phyloP scores from a whole-genome alignment of 2,888 invertebrate species.

The Chironomus tentans region DNA sequence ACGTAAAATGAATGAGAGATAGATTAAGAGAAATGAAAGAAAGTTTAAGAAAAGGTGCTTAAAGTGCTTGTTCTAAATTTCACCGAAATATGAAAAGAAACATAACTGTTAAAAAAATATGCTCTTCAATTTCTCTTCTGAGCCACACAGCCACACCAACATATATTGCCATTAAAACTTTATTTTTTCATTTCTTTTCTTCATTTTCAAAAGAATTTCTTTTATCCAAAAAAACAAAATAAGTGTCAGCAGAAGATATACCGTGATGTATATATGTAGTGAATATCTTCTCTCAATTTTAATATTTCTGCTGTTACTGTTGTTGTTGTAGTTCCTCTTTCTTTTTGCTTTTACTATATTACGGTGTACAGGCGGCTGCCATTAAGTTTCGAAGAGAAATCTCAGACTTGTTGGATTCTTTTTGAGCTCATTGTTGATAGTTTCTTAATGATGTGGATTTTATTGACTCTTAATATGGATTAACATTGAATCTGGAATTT shows the following conservation, averaged over 20 bases:
- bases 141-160: background rate
- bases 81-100: slow-evolving; percentile 9
- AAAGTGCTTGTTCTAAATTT: slow-evolving; percentile 8
- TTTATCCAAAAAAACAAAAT: background rate
- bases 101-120: slow-evolving; percentile 1
- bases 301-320: background rate
- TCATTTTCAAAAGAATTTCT: background rate
- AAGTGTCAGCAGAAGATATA: background rate
- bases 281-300: too few species aligned
- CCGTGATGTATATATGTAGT: background rate
- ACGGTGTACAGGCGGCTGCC: background rate
- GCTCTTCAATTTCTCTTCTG: slow-evolving; percentile 3
- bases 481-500: too few species aligned
- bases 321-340: background rate
- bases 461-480: too few species aligned
- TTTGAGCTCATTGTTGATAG: too few species aligned
- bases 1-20: background rate
- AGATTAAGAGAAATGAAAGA: slow-evolving; percentile 13
- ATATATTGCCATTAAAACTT: background rate
- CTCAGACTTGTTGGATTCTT: too few species aligned
- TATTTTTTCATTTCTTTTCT: too few species aligned
- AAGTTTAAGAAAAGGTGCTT: slow-evolving; percentile 16
- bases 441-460: too few species aligned
- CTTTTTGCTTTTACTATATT: background rate
- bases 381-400: background rate